Evolutionary conservation across 92 coral and sea anemone species (phyloP).

Genomic region (Epizoanthus rinbou): DNA sequence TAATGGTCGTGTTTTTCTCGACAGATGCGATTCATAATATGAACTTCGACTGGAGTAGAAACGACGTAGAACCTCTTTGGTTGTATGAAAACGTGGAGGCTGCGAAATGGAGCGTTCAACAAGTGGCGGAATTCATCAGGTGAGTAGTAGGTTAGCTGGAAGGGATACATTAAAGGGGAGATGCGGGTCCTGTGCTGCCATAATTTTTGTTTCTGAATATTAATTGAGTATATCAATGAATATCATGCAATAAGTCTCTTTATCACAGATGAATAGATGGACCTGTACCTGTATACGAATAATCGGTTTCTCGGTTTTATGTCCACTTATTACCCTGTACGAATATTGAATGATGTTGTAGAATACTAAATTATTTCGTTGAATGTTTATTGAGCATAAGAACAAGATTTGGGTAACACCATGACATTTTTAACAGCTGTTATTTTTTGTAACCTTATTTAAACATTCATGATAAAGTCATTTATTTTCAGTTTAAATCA

Average conservation of each 20-base stretch:
- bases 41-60: constrained; percentile 82
- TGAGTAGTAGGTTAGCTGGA: constrained; percentile 23
- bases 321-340: too few relatives aligned
- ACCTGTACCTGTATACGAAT: neutral
- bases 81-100: constrained; percentile 94
- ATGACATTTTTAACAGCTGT: too few relatives aligned
- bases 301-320: too few relatives aligned
- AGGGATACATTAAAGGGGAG: neutral
- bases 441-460: too few relatives aligned
- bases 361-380: neutral
- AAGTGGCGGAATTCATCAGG: constrained; percentile 92
- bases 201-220: neutral
- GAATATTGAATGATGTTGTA: neutral
- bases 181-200: neutral
- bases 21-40: constrained; percentile 75
- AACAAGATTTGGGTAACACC: neutral
- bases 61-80: constrained; percentile 93
- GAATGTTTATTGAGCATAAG: neutral
- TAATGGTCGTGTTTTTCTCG: neutral
- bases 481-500: too few relatives aligned
- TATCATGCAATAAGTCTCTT: too few relatives aligned
- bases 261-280: neutral
- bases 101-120: constrained; percentile 85
- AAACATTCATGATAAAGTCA: too few relatives aligned
- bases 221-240: too few relatives aligned